phyloP scores from a whole-genome alignment of 1,140 invertebrate genomes.

The Littorina saxatilis region DNA sequence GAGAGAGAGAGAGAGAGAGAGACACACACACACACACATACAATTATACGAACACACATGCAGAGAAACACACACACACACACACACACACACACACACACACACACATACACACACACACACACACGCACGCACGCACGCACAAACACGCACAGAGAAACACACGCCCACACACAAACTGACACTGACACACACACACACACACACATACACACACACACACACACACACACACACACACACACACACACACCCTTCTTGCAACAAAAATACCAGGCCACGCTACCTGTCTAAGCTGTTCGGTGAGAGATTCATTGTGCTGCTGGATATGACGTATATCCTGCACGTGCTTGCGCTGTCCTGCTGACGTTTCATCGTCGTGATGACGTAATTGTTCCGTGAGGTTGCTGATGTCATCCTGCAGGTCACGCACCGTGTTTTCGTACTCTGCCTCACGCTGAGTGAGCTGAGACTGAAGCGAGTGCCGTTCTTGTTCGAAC shows the following conservation, averaged over 20 bases:
- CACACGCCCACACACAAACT: neutral
- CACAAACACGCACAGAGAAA: neutral
- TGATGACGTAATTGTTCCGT: slow-evolving; percentile 79
- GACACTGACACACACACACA: neutral
- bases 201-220: neutral
- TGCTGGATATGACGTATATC: slow-evolving; percentile 90
- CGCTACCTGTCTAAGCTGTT: slow-evolving; percentile 87
- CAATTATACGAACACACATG: too few species aligned
- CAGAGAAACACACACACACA: neutral
- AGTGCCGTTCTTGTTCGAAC: slow-evolving; percentile 94
- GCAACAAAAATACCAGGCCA: neutral
- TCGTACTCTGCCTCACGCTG: slow-evolving; percentile 92
- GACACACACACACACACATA: neutral
- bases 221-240: neutral
- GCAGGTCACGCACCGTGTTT: slow-evolving; percentile 88
- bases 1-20: neutral
- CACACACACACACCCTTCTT: neutral
- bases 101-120: neutral
- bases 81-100: neutral
- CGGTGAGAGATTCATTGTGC: slow-evolving; percentile 91
- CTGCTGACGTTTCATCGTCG: slow-evolving; percentile 81
- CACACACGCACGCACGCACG: neutral
- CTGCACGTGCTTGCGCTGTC: slow-evolving; percentile 87
- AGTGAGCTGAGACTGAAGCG: slow-evolving; percentile 88
- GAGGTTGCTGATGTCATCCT: slow-evolving; percentile 89